Evolutionary conservation across 2,888 invertebrate species (phyloP).

Genomic region (Andrena bicolor): DNA sequence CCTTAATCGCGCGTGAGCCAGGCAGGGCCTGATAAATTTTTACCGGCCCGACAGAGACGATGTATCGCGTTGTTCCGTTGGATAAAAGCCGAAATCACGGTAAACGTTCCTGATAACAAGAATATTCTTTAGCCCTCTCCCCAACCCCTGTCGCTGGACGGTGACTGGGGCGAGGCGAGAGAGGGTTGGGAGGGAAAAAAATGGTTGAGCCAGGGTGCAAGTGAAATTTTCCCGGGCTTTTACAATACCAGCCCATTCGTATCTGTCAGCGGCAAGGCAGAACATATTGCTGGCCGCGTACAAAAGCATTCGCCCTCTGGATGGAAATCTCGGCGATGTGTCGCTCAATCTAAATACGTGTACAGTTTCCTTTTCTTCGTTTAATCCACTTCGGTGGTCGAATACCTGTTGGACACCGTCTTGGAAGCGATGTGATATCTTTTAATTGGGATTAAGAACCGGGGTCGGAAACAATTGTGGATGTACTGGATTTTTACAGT

Average conservation of each 20-base stretch:
- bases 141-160: neutral
- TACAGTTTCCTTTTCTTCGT: constrained; percentile 22
- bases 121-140: constrained; percentile 43
- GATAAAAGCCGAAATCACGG: constrained; percentile 47
- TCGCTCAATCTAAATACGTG: constrained; percentile 60
- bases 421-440: neutral
- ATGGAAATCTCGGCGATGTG: constrained; percentile 49
- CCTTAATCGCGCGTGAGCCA: constrained; percentile 45
- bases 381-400: constrained; percentile 25
- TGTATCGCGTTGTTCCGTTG: constrained; percentile 24
- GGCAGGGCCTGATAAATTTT: constrained; percentile 35
- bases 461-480: too few species aligned
- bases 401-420: neutral
- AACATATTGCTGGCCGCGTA: constrained; percentile 52
- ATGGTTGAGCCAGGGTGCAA: constrained; percentile 34
- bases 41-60: constrained; percentile 6
- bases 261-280: constrained; percentile 58
- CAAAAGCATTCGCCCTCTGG: constrained; percentile 62
- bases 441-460: too few species aligned
- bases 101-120: constrained; percentile 52
- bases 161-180: constrained; percentile 10
- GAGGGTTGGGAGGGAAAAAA: constrained; percentile 20
- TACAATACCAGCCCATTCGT: constrained; percentile 60
- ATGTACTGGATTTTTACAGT: too few species aligned
- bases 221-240: constrained; percentile 61